A percentile compares a stretch with the other conserved stretches of the same genome.
Conservation (phyloP, 2,888 invertebrate species). For the Leptinotarsa tumamoca region DNA sequence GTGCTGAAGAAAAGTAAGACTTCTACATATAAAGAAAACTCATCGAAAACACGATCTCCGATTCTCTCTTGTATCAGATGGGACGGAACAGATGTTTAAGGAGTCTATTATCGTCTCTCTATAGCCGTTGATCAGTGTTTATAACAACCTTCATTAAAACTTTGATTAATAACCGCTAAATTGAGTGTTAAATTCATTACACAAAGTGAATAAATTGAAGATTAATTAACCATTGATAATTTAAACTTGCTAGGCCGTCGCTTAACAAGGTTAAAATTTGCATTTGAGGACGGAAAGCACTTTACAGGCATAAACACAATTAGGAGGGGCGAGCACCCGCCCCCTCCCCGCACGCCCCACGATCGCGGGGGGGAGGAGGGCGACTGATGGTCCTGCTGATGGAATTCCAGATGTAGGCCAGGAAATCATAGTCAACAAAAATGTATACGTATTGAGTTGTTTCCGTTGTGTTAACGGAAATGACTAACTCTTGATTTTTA, state of each 20-base stretch:
- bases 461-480: no score
- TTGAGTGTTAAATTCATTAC: conserved; percentile 66
- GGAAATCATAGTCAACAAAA: no score
- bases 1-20: no score
- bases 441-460: no score
- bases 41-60: neutral
- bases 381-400: conserved; percentile 43
- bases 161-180: conserved; percentile 72
- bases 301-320: conserved; percentile 68
- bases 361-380: conserved; percentile 29
- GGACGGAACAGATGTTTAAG: conserved; percentile 46
- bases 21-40: no score
- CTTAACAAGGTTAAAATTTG: conserved; percentile 69
- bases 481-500: no score
- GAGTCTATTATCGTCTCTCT: conserved; percentile 43
- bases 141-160: conserved; percentile 69
- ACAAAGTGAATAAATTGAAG: conserved; percentile 70
- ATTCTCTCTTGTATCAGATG: conserved; percentile 25
- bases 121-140: conserved; percentile 59
- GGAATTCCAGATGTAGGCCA: conserved; percentile 34
- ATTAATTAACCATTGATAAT: conserved; percentile 71
- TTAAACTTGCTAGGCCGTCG: conserved; percentile 68
- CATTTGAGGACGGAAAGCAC: conserved; percentile 68
- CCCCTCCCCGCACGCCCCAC: conserved; percentile 28
- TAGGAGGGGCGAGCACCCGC: conserved; percentile 58